phyloP scores from a whole-genome alignment of 2,797 vertebrate genomes.

The Megaceryle alcyon region DNA sequence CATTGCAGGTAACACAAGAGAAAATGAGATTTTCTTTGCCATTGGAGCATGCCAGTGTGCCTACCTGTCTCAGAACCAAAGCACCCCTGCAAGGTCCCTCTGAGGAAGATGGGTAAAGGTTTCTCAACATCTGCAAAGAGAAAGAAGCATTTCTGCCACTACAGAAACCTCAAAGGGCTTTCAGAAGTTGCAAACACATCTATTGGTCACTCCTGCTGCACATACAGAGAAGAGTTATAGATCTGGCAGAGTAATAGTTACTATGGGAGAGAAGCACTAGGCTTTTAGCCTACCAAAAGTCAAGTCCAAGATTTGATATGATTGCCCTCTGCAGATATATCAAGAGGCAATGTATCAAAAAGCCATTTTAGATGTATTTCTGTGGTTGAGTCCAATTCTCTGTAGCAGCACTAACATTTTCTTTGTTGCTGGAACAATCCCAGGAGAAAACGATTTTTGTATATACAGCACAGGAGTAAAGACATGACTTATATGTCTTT shows the following conservation, averaged over 20 bases:
- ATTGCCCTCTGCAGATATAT: not conserved
- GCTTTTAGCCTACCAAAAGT: not conserved
- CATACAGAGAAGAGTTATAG: not conserved
- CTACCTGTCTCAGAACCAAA: not conserved
- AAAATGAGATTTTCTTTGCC: not conserved
- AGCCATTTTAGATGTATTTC: not conserved
- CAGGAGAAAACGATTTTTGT: not conserved
- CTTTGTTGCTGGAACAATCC: not conserved
- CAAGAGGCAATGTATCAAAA: not conserved
- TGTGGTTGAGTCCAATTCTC: not conserved
- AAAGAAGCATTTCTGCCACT: not conserved
- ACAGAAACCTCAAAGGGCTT: not conserved
- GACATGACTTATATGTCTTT: not conserved
- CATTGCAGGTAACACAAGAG: accelerated
- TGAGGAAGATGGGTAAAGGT: not conserved
- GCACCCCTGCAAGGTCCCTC: not conserved
- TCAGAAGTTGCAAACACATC: not conserved
- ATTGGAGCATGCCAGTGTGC: accelerated
- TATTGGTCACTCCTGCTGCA: not conserved
- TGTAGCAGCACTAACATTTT: not conserved
- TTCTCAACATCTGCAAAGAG: not conserved
- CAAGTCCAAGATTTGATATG: not conserved
- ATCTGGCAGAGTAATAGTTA: not conserved
- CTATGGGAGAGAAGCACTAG: not conserved
- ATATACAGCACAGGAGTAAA: not conserved